Percentiles rank a stretch among this genome's conserved stretches.
phyloP scores from a whole-genome alignment of 2,797 vertebrate species.

The Neosalanx taihuensis region DNA sequence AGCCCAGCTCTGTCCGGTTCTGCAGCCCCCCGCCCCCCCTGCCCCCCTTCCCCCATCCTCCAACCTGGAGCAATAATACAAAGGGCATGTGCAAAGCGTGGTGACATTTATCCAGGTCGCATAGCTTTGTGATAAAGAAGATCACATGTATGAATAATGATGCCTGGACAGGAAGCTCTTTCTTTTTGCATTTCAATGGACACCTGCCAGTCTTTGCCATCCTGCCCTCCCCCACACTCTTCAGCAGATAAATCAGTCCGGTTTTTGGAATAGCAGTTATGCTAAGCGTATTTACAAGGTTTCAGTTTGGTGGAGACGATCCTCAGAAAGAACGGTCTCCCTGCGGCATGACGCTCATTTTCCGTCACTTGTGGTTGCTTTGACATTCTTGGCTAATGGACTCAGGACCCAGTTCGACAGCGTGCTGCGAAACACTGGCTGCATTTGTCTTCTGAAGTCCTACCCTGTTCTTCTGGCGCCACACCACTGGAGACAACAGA shows the following conservation, averaged over 20 bases:
- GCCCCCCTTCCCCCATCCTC: background rate
- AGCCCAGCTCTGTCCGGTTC: background rate
- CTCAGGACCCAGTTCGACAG: background rate
- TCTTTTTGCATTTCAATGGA: slow-evolving; percentile 36
- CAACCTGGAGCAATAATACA: slow-evolving; percentile 30
- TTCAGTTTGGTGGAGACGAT: slow-evolving; percentile 61
- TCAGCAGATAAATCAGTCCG: slow-evolving; percentile 73
- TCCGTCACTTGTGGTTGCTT: slow-evolving; percentile 1
- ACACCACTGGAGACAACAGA: background rate
- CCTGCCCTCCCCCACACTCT: slow-evolving; percentile 61
- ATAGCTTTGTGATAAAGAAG: slow-evolving; percentile 1
- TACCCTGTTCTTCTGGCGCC: slow-evolving; percentile 20
- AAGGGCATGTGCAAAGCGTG: slow-evolving; percentile 35
- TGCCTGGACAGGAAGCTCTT: slow-evolving; percentile 49
- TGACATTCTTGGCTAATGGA: background rate
- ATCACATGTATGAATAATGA: slow-evolving; percentile 21
- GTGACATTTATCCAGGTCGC: slow-evolving; percentile 57
- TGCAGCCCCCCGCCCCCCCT: too few relatives aligned
- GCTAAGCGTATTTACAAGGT: slow-evolving; percentile 88
- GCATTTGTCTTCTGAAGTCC: slow-evolving; percentile 20
- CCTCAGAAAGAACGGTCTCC: slow-evolving; percentile 67
- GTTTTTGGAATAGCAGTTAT: slow-evolving; percentile 87
- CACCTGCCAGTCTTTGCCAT: slow-evolving; percentile 49
- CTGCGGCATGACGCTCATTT: background rate
- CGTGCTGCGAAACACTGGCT: background rate